Conservation (phyloP, 2,113 vertebrate genomes). For the Grantiella picta region DNA sequence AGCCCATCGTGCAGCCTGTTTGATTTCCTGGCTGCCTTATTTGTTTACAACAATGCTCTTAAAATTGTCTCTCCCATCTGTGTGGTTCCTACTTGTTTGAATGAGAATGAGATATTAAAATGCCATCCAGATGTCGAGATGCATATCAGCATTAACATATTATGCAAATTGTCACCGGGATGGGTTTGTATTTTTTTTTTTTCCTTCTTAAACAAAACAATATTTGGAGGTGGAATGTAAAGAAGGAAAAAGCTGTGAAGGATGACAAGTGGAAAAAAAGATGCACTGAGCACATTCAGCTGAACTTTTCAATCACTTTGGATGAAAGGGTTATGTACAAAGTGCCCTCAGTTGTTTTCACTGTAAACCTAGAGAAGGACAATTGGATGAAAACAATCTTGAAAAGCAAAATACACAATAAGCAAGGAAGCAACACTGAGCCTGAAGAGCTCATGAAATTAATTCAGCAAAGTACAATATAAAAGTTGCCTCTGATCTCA, state of each 20-base stretch:
- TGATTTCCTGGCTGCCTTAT: constrained; percentile 79
- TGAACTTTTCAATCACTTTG: constrained; percentile 50
- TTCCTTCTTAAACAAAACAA: constrained; percentile 63
- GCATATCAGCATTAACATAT: constrained; percentile 70
- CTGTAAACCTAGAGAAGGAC: background rate
- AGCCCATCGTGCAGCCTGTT: constrained; percentile 44
- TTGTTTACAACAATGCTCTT: constrained; percentile 81
- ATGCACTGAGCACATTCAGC: background rate
- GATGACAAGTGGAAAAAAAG: constrained; percentile 25
- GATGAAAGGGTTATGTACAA: constrained; percentile 17
- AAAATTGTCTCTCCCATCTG: constrained; percentile 79
- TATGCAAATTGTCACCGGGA: constrained; percentile 73
- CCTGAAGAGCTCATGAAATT: background rate
- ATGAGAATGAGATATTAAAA: constrained; percentile 83
- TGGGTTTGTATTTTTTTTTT: background rate
- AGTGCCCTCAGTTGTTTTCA: background rate
- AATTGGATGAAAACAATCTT: background rate
- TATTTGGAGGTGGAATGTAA: constrained; percentile 68
- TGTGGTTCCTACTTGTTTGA: constrained; percentile 73
- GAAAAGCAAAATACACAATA: background rate
- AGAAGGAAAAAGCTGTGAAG: constrained; percentile 60
- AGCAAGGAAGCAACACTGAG: background rate
- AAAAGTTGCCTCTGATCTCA: background rate
- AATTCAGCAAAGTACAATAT: background rate
- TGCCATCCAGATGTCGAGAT: constrained; percentile 81